These are phyloP conservation scores for Acanthosepion lycidas DNA, from an alignment of 2,888 invertebrate genomes.

Conservation along the genomic window DNA sequence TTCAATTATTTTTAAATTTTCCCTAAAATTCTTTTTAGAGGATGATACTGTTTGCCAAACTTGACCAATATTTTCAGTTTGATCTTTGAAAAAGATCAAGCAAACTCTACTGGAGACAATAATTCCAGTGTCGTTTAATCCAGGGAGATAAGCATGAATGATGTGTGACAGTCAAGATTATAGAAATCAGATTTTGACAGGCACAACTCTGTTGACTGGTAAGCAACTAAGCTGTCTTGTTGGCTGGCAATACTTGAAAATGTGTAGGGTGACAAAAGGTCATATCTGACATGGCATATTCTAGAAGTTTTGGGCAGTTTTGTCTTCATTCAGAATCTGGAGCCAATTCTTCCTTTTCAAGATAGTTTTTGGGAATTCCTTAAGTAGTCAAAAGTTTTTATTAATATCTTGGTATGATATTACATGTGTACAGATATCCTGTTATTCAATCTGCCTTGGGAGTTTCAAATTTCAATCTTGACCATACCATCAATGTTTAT, in stretches of 20 bases:
- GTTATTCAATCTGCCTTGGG: too few species aligned
- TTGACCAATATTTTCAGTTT: neutral
- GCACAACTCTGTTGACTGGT: neutral
- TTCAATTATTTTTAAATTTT: neutral
- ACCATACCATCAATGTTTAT: too few species aligned
- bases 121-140: neutral
- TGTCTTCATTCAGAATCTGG: neutral
- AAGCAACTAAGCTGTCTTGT: neutral
- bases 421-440: too few species aligned
- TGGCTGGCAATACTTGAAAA: neutral
- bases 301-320: neutral
- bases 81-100: neutral
- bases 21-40: neutral
- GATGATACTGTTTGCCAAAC: neutral
- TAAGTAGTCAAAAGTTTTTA: neutral
- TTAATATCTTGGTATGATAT: too few species aligned
- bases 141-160: neutral
- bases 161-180: neutral
- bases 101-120: neutral
- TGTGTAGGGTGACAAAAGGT: neutral
- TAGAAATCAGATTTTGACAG: neutral
- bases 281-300: neutral
- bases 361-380: neutral
- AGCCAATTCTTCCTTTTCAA: neutral
- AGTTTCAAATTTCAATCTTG: too few species aligned